These are phyloP conservation scores for Gortyna flavago DNA, from an alignment of 2,888 invertebrate genomes.

Conservation along the genomic window DNA sequence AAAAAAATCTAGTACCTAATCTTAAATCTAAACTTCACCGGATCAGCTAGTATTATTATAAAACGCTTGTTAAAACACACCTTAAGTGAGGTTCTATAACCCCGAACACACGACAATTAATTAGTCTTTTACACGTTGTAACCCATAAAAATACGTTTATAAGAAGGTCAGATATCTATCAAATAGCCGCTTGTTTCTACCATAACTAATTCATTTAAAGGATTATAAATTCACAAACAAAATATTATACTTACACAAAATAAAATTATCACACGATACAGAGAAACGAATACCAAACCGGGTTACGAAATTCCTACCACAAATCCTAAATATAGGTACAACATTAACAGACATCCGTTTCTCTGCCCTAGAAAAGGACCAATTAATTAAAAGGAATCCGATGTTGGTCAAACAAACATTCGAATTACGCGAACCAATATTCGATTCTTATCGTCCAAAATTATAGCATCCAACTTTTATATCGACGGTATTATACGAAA, in stretches of 20 bases:
- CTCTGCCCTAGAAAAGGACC: slow-evolving; percentile 72
- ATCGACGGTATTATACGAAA: slow-evolving; percentile 79
- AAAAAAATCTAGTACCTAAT: no score
- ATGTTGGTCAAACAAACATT: slow-evolving; percentile 62
- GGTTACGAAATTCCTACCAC: slow-evolving; percentile 53
- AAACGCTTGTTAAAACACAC: slow-evolving; percentile 7
- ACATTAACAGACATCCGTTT: slow-evolving; percentile 31
- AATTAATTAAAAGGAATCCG: slow-evolving; percentile 75
- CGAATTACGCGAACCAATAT: slow-evolving; percentile 71
- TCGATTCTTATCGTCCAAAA: slow-evolving; percentile 81
- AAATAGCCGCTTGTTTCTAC: slow-evolving; percentile 20
- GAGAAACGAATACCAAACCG: slow-evolving; percentile 28
- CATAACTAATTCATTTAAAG: slow-evolving; percentile 25
- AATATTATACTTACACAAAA: slow-evolving; percentile 7
- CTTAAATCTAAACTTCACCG: no score
- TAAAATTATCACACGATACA: slow-evolving; percentile 43
- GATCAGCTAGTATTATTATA: no score
- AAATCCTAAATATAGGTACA: slow-evolving; percentile 26
- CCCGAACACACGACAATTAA: slow-evolving; percentile 17
- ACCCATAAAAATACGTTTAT: slow-evolving; percentile 24
- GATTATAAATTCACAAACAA: slow-evolving; percentile 22
- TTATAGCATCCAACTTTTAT: slow-evolving; percentile 85
- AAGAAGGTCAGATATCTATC: slow-evolving; percentile 35
- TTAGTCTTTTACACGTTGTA: slow-evolving; percentile 4
- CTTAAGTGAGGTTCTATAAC: slow-evolving; percentile 10